Base-by-base conservation (phyloP, 2,888 invertebrate species). In the Brachypalpus laphriformis region DNA sequence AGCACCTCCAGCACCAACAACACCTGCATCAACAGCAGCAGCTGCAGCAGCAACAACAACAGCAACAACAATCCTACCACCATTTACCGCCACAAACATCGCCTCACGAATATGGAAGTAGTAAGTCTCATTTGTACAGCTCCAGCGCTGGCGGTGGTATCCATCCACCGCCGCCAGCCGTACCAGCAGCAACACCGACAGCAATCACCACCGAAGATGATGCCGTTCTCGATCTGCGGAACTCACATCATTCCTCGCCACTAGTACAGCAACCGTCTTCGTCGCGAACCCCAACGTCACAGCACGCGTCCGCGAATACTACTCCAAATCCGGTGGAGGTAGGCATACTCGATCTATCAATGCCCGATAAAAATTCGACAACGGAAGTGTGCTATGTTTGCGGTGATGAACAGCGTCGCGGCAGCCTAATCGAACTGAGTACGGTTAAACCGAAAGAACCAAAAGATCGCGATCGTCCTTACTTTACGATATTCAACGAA, bases 311-410 rank as follows among this genome's bases (percentile, higher is more conserved):
- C 49, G 59, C 83, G 20, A 88, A 86, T 70, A 83, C 87, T 1
- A 80, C 88, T 92, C 92, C 83, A 90, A 85, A 89, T 76, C 82
- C 94, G 49, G 94, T 95, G n/a, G 96, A 96, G 89, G 95, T 96
- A 42, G 97, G 97, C 91, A 97, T 97, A 89, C 93, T 97, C 82
- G 97, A 97, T 93, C 93, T 97, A 80, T 97, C 97, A 85, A 97
- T 97, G 97, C 97, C 97, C 9, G 97, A 97, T 92, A 97, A 97
- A 93, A 97, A 97, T 93, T 96, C 97, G 11, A 95, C 96, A 88
- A 97, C 97, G 20, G 97, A 97, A 92, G 97, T 97, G 66, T 97
- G 97, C 92, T 97, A 97, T 92, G 96, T 97, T 14, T 97, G 97
- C 92, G 97, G 97, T 18, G 97, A 97, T 91, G 97, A 97, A 92